Evolutionary conservation across 1,140 invertebrate genomes (phyloP).

Genomic region (Drosophila saltans): DNA sequence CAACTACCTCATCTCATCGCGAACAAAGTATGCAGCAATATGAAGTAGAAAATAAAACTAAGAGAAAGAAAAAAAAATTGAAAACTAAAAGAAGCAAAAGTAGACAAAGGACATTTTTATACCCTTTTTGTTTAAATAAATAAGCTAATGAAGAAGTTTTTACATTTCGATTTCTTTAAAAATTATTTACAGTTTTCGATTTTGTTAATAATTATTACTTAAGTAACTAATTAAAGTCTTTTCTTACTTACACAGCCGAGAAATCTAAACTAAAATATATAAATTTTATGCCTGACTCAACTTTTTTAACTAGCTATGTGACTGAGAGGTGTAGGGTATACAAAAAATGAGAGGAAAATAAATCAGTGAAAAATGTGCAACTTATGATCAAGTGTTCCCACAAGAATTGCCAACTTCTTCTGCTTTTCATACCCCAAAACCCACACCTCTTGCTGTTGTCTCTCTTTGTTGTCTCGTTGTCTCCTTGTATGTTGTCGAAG

Average conservation of each 20-base stretch:
- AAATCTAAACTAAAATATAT: no score
- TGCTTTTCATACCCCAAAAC: not conserved
- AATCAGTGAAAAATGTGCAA: constrained; percentile 77
- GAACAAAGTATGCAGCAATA: constrained; percentile 21
- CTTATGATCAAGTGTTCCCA: constrained; percentile 81
- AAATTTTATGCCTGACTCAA: no score
- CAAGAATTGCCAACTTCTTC: constrained; percentile 75
- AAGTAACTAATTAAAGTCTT: no score
- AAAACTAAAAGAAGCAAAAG: constrained; percentile 2
- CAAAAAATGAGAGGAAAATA: constrained; percentile 43
- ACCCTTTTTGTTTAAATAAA: no score
- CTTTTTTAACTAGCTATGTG: no score
- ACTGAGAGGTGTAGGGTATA: not conserved
- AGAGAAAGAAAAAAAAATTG: not conserved
- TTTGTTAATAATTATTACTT: no score
- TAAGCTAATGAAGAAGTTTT: no score
- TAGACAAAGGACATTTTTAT: no score
- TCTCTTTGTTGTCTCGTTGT: constrained; percentile 73
- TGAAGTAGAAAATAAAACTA: not conserved
- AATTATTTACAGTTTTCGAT: no score
- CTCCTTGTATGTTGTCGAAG: constrained; percentile 66
- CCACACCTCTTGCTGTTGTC: constrained; percentile 58
- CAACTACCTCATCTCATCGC: not conserved
- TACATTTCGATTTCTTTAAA: no score
- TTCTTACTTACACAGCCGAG: no score